A percentile compares a stretch with the other conserved stretches of the same genome.
phyloP scores from a whole-genome alignment of 2,113 vertebrate genomes.

The Atherinomorus stipes region DNA sequence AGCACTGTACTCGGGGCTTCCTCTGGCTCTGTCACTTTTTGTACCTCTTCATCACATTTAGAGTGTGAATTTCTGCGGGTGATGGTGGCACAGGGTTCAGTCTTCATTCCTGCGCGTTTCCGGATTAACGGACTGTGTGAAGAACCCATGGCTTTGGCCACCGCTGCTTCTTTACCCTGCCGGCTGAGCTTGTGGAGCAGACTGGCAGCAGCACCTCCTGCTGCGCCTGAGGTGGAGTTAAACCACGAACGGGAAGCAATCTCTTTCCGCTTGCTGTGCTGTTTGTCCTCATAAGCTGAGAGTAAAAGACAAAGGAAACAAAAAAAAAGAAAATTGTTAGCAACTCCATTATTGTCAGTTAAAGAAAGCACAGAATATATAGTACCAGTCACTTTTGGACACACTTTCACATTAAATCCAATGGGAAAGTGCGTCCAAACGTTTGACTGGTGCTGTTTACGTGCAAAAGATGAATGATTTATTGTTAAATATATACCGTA shows the following conservation, averaged over 20 bases:
- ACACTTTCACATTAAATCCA: too few relatives aligned
- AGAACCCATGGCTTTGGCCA: constrained; percentile 68
- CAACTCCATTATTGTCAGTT: too few relatives aligned
- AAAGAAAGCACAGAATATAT: too few relatives aligned
- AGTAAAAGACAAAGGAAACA: background rate
- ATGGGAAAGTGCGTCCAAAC: too few relatives aligned
- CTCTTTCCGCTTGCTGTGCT: constrained; percentile 87
- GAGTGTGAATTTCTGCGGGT: constrained; percentile 25
- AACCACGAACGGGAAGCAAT: constrained; percentile 90
- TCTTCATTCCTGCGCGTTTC: constrained; percentile 34
- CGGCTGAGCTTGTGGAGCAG: constrained; percentile 84
- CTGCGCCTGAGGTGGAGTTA: constrained; percentile 3
- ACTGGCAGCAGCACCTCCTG: constrained; percentile 63
- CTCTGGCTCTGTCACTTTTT: background rate
- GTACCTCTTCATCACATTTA: constrained; percentile 8
- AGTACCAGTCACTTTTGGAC: too few relatives aligned
- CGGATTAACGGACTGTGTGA: constrained; percentile 64
- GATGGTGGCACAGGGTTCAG: constrained; percentile 8
- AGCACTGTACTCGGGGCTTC: background rate
- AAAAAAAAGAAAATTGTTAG: background rate
- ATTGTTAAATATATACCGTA: too few relatives aligned
- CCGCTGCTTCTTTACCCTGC: constrained; percentile 75
- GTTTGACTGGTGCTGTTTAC: too few relatives aligned
- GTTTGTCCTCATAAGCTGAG: constrained; percentile 88
- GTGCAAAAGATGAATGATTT: too few relatives aligned